phyloP scores from a whole-genome alignment of 2,888 invertebrate genomes.

The Chloroclysta siterata region DNA sequence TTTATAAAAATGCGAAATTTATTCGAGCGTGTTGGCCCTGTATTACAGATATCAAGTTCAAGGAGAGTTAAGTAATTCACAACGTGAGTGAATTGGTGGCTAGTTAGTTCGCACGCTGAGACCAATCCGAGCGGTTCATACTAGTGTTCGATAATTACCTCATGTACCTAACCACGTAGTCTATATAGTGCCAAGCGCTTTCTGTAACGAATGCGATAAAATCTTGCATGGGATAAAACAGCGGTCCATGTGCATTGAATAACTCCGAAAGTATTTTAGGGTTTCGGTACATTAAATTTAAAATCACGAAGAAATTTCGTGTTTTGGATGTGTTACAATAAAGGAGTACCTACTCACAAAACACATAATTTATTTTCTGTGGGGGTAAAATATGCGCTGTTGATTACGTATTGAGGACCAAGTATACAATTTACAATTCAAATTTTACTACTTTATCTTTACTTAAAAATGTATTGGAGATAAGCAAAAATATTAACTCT shows the following conservation, averaged over 20 bases:
- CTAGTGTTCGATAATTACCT: background rate
- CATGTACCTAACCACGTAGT: background rate
- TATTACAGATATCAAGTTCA: slow-evolving; percentile 15
- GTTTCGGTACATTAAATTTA: background rate
- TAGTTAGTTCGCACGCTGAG: slow-evolving; percentile 12
- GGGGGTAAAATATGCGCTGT: background rate
- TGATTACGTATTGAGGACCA: background rate
- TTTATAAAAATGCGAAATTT: background rate
- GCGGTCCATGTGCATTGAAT: too few species aligned
- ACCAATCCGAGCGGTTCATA: slow-evolving; percentile 16
- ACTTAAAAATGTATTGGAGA: background rate
- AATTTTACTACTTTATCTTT: background rate
- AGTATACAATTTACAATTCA: background rate
- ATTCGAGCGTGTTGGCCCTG: slow-evolving; percentile 7
- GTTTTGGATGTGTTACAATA: background rate
- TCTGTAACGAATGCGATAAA: background rate
- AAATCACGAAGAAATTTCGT: background rate
- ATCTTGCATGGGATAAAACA: too few species aligned
- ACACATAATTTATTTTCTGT: too few species aligned
- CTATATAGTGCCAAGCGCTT: background rate
- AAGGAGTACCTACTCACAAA: too few species aligned
- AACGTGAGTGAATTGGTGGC: slow-evolving; percentile 6
- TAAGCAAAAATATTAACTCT: background rate
- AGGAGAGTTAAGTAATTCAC: slow-evolving; percentile 9
- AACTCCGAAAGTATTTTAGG: too few species aligned